These are phyloP conservation scores for Aplysina aerophoba DNA, from an alignment of 37 sponge, comb jelly and placozoan genomes.

Conservation along the genomic window DNA sequence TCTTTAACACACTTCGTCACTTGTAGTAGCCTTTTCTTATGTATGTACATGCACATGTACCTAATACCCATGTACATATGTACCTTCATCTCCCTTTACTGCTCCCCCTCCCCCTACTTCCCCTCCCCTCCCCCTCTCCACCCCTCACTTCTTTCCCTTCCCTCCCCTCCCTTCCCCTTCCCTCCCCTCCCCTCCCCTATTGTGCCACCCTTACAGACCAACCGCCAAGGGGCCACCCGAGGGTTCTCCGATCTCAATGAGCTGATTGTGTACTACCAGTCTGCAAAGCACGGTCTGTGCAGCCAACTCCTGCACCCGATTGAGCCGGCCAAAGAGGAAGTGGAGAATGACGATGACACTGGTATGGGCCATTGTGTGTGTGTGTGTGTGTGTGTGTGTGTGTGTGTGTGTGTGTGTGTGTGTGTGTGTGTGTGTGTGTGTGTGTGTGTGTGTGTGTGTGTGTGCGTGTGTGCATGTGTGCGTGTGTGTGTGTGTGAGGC, in stretches of 20 bases:
- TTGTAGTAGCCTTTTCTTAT: not conserved
- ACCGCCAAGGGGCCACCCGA: slow-evolving; percentile 12
- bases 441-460: slow-evolving; percentile 23
- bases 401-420: not conserved
- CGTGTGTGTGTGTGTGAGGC: not conserved
- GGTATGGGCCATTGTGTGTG: not conserved
- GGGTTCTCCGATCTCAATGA: slow-evolving; percentile 59
- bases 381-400: no score
- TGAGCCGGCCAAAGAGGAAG: slow-evolving; percentile 48
- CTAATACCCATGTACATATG: not conserved
- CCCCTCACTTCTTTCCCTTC: not conserved
- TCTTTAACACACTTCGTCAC: not conserved
- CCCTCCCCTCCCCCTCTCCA: no score
- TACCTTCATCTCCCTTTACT: not conserved
- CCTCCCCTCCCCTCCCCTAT: not conserved
- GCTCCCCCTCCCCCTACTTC: no score
- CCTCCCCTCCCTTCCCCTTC: not conserved
- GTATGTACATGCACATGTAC: not conserved
- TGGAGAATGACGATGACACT: slow-evolving; percentile 44
- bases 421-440: not conserved
- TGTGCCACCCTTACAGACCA: slow-evolving; percentile 32
- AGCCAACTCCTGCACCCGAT: slow-evolving; percentile 65
- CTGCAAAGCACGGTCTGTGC: slow-evolving; percentile 68
- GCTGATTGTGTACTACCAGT: slow-evolving; percentile 65
- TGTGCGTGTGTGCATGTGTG: not conserved